Base-by-base conservation (phyloP, 2,797 vertebrate species). In the Zonotrichia albicollis region DNA sequence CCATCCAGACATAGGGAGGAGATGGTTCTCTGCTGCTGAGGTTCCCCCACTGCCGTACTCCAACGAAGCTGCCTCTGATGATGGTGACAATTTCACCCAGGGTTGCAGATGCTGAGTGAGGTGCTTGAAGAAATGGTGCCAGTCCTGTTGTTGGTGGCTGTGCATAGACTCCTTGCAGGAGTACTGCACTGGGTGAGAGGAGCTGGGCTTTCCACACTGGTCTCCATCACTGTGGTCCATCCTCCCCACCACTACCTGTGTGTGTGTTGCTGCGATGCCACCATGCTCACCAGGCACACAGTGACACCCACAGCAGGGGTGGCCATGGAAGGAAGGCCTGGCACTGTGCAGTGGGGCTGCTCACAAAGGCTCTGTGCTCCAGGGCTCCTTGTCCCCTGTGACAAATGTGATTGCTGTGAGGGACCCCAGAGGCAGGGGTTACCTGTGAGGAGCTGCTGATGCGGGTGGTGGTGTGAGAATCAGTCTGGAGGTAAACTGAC, bases 331-430 rank as follows among this genome's bases (percentile, higher is more conserved):
- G 67, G 20, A 26, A 70, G 22, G 20, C 34, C 7, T 2, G 70
- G 43, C 64, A 53, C 30, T 1, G 1, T 30, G 76, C 43, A 19
- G 40, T 68, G 66, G n/a, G 81, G 51, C 46, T 9, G 30, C 57
- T 29, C 19, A 16, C 2, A 0, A 50, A 75, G 46, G 48, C 68
- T 84, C 42, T 3, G 1, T 0, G 0, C 43, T 38, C 8, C 25
- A 62, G 57, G 40, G 34, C n/a, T 50, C 45, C 51, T 46, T 58
- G 40, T 67, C 54, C 16, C 26, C 42, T 11, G 4, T 43, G 53
- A 36, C 48, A 79, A 68, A 51, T 0, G 1, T 53, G 36, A 17
- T 29, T 6, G 0, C 40, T 50, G 53, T 54, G 64, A 43, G 66
- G 16, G 40, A 48, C 45, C 25, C 36, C 57, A 13, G 40, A 60